A percentile compares a stretch with the other conserved stretches of the same genome.
Evolutionary conservation across 92 coral and sea anemone species (phyloP).

Genomic region (Epizoanthus ramosus): DNA sequence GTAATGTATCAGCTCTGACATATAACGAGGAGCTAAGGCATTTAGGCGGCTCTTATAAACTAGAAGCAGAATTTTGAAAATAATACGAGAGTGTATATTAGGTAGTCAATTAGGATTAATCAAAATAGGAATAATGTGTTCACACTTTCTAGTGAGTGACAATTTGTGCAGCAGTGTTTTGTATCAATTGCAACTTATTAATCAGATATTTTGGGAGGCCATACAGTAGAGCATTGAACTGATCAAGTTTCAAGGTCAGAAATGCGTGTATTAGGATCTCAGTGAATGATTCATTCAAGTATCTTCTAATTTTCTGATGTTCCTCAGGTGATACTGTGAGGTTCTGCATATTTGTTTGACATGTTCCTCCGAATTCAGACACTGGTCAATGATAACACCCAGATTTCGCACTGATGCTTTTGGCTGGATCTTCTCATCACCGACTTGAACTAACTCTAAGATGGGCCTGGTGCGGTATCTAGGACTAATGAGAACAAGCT

Average conservation of each 20-base stretch:
- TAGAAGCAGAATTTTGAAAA: no score
- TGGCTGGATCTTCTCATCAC: conserved; percentile 20
- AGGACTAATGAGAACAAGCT: conserved; percentile 4
- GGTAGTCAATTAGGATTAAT: no score
- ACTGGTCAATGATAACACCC: not conserved
- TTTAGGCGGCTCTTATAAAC: no score
- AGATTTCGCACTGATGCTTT: not conserved
- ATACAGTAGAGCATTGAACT: no score
- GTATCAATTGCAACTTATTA: no score
- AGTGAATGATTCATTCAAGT: not conserved
- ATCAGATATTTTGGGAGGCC: no score
- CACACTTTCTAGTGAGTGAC: no score
- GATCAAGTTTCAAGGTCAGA: not conserved
- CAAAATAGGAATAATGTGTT: no score
- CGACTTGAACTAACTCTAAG: conserved; percentile 16
- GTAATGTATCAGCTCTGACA: no score
- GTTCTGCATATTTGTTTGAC: not conserved
- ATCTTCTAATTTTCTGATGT: not conserved
- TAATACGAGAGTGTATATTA: no score
- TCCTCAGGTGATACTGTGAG: not conserved
- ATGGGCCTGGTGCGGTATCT: conserved; percentile 9
- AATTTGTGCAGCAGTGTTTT: no score
- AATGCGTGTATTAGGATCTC: not conserved
- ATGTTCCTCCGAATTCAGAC: not conserved
- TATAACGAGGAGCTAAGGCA: no score